phyloP scores from a whole-genome alignment of 2,113 vertebrate species.

The Nothobranchius kuhntae region DNA sequence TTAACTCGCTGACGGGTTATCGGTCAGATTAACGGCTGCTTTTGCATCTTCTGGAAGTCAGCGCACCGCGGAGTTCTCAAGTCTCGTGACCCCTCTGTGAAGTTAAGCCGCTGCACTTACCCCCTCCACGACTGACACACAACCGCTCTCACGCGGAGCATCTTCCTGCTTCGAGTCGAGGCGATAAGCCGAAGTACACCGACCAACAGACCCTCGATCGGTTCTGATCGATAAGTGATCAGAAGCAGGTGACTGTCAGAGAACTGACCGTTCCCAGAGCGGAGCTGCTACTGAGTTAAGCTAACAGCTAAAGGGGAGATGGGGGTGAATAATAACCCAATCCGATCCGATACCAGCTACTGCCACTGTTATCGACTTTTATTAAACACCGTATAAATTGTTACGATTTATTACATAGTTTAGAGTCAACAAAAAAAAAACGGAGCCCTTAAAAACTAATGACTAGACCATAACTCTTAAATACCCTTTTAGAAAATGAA shows the following conservation, averaged over 20 bases:
- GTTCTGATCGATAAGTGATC: not conserved
- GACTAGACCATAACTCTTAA: accelerated
- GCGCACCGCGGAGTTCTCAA: not conserved
- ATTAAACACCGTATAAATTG: accelerated
- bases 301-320: not conserved
- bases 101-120: conserved; percentile 53
- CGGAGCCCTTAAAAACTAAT: not conserved
- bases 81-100: conserved; percentile 48
- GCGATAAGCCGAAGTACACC: not conserved
- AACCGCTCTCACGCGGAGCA: conserved; percentile 63
- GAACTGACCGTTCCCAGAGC: not conserved
- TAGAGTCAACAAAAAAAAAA: not conserved
- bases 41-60: not conserved
- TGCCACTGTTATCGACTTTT: not conserved
- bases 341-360: no score
- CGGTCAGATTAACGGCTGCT: not conserved
- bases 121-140: conserved; percentile 63
- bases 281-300: not conserved
- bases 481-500: conserved; percentile 24
- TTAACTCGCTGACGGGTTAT: not conserved
- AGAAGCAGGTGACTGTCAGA: not conserved
- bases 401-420: not conserved
- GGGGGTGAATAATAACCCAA: accelerated
- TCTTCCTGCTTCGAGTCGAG: conserved; percentile 5
- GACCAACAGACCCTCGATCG: not conserved